Evolutionary conservation across 2,888 invertebrate species (phyloP).

Genomic region (Leptura quadrifasciata): DNA sequence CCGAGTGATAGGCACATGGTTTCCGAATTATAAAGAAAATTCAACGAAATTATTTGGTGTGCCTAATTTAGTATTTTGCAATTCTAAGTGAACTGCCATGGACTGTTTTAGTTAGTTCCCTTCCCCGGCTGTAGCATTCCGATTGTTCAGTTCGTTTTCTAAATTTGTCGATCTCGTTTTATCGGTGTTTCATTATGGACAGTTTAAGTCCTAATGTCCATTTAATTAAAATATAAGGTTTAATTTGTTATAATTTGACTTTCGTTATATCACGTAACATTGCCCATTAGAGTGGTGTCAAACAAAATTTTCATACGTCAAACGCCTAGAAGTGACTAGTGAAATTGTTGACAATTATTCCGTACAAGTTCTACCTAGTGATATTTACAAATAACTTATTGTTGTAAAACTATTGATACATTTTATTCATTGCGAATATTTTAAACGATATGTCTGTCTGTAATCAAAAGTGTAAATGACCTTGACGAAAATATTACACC

Average conservation of each 20-base stretch:
- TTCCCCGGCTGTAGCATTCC: slow-evolving; percentile 53
- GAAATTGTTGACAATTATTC: slow-evolving; percentile 57
- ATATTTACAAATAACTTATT: slow-evolving; percentile 31
- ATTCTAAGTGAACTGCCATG: slow-evolving; percentile 53
- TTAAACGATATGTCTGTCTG: slow-evolving; percentile 47
- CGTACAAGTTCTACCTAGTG: slow-evolving; percentile 26
- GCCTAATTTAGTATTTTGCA: slow-evolving; percentile 51
- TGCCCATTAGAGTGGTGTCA: slow-evolving; percentile 58
- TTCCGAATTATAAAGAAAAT: slow-evolving; percentile 69
- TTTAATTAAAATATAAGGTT: slow-evolving; percentile 28
- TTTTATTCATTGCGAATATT: slow-evolving; percentile 36
- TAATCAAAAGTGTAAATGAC: slow-evolving; percentile 67
- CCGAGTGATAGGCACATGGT: slow-evolving; percentile 75
- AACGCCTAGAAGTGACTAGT: slow-evolving; percentile 58
- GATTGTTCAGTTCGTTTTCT: slow-evolving; percentile 59
- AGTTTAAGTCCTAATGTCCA: slow-evolving; percentile 24
- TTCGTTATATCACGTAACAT: slow-evolving; percentile 60
- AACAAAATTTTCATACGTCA: slow-evolving; percentile 59
- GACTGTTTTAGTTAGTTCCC: slow-evolving; percentile 52
- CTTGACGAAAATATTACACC: slow-evolving; percentile 73
- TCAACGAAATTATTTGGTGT: slow-evolving; percentile 47
- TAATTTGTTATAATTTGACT: slow-evolving; percentile 46
- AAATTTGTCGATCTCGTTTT: slow-evolving; percentile 62
- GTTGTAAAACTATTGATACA: slow-evolving; percentile 25
- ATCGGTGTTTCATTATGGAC: slow-evolving; percentile 36